A percentile compares a stretch with the other conserved stretches of the same genome.
These are phyloP conservation scores for Botia almorhae DNA, from an alignment of 2,797 vertebrate genomes.

Conservation along the genomic window DNA sequence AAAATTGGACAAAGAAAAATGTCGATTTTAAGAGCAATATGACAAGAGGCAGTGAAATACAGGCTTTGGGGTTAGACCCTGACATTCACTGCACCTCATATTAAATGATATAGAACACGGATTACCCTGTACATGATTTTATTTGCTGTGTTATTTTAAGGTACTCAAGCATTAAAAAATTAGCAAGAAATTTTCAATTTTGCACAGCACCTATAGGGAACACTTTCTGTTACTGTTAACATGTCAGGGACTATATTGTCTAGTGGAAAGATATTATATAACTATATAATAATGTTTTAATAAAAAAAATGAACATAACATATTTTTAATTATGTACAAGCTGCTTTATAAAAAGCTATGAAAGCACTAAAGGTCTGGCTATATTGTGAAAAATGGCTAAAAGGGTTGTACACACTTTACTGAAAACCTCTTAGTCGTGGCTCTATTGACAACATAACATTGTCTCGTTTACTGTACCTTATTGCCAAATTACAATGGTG, in stretches of 20 bases:
- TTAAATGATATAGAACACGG: not conserved
- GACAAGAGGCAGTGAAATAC: conserved; percentile 28
- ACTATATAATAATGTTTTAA: too few species aligned
- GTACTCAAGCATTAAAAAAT: not conserved
- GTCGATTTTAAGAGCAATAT: conserved; percentile 39
- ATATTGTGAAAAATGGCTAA: too few species aligned
- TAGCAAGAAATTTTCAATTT: not conserved
- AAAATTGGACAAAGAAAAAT: conserved; percentile 32
- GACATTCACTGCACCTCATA: conserved; percentile 25
- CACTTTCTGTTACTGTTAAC: not conserved
- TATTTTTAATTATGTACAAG: too few species aligned
- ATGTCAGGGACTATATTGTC: not conserved
- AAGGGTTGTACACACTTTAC: too few species aligned
- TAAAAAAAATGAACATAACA: too few species aligned
- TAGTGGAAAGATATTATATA: not conserved
- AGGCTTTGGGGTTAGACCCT: conserved; percentile 24
- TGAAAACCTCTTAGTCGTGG: not conserved
- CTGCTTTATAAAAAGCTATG: too few species aligned
- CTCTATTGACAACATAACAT: not conserved
- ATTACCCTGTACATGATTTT: conserved; percentile 5
- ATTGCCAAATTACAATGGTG: not conserved
- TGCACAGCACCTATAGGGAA: not conserved
- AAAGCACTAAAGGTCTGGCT: too few species aligned
- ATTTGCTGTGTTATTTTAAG: not conserved
- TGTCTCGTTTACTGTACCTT: not conserved